A percentile compares a stretch with the other conserved stretches of the same genome.
These are phyloP conservation scores for Troides oblongomaculatus DNA, from an alignment of 2,888 invertebrate genomes.

Conservation along the genomic window DNA sequence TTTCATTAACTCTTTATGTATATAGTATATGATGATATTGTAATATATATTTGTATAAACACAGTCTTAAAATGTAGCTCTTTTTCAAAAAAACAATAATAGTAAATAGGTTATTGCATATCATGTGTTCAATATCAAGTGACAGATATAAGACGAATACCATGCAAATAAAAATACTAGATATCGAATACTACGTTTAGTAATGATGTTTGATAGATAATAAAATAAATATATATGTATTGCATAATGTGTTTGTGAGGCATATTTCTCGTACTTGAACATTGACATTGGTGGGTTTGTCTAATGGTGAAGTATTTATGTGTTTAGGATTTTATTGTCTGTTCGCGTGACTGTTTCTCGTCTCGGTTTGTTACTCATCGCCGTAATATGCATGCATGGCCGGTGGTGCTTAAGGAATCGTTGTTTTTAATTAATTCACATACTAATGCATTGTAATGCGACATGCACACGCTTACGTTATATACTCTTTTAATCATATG, in stretches of 20 bases:
- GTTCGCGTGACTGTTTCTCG: slow-evolving; percentile 15
- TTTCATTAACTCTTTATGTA: too few relatives aligned
- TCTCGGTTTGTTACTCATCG: slow-evolving; percentile 1
- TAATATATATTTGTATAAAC: too few relatives aligned
- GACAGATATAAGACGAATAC: too few relatives aligned
- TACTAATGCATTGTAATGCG: background rate
- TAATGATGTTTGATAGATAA: too few relatives aligned
- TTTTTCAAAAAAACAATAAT: too few relatives aligned
- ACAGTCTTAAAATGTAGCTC: too few relatives aligned
- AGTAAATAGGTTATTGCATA: too few relatives aligned
- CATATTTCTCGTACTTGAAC: background rate
- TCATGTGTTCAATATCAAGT: too few relatives aligned
- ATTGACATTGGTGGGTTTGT: background rate
- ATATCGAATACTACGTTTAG: too few relatives aligned
- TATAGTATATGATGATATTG: too few relatives aligned
- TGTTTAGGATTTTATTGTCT: slow-evolving; percentile 11
- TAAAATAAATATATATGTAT: too few relatives aligned
- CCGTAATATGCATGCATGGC: background rate
- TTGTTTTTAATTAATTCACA: slow-evolving; percentile 1
- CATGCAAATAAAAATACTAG: too few relatives aligned
- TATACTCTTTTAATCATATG: background rate
- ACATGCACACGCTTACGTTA: background rate
- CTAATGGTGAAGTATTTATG: slow-evolving; percentile 2
- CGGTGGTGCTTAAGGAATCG: background rate
- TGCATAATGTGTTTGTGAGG: background rate